Percentiles rank a stretch among this genome's conserved stretches.
Evolutionary conservation across 1,140 invertebrate species (phyloP).

Genomic region (Popillia japonica): DNA sequence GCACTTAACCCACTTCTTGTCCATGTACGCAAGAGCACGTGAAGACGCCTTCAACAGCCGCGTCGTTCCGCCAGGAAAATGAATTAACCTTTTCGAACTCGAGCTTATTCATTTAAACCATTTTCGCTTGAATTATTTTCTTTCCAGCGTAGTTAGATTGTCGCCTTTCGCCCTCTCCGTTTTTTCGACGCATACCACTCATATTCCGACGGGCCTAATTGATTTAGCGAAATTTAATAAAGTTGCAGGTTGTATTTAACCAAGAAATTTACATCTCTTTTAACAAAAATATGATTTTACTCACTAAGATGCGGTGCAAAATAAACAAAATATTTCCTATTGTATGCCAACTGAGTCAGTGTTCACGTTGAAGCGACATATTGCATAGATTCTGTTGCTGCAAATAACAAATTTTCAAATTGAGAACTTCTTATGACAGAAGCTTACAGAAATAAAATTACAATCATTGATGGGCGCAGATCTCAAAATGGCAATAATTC

Average conservation of each 20-base stretch:
- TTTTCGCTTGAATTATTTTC: constrained; percentile 16
- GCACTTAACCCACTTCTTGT: constrained; percentile 45
- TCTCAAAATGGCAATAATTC: too few relatives aligned
- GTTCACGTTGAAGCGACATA: not conserved
- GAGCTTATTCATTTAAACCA: constrained; percentile 25
- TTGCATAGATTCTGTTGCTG: too few relatives aligned
- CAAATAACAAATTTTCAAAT: too few relatives aligned
- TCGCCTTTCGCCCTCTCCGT: not conserved
- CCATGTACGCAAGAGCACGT: constrained; percentile 18
- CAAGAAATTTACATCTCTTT: constrained; percentile 17
- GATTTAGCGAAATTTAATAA: constrained; percentile 19
- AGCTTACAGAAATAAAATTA: too few relatives aligned
- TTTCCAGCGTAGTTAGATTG: constrained; percentile 9
- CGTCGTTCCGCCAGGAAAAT: not conserved
- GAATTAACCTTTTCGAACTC: constrained; percentile 16
- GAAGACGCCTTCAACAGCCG: not conserved
- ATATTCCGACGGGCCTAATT: constrained; percentile 14
- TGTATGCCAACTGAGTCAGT: not conserved
- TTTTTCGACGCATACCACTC: not conserved
- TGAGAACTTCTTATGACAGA: too few relatives aligned
- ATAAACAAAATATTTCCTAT: not conserved
- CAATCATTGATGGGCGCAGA: too few relatives aligned
- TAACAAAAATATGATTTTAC: constrained; percentile 22
- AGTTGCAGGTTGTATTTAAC: constrained; percentile 12
- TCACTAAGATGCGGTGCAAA: not conserved